Evolutionary conservation across 35 echinoderm and acorn worm genomes (phyloP).

Genomic region (Hemicentrotus pulcherrimus): DNA sequence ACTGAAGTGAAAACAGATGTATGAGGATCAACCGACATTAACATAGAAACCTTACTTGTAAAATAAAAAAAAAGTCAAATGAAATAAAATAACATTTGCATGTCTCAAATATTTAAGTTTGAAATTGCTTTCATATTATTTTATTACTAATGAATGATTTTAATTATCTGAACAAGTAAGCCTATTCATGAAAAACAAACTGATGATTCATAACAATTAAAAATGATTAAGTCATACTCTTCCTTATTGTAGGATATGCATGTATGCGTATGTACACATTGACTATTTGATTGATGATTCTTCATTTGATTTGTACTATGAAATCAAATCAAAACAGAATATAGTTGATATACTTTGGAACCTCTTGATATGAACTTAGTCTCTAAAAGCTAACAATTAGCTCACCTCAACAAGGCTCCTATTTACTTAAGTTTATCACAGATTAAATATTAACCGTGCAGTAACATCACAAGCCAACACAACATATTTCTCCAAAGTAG

Average conservation of each 20-base stretch:
- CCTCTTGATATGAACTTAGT: background rate
- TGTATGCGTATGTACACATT: background rate
- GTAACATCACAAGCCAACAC: background rate
- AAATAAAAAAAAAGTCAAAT: too few species aligned
- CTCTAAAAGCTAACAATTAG: background rate
- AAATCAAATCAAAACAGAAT: background rate
- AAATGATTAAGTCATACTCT: background rate
- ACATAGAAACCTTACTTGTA: too few species aligned
- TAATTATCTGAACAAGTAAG: background rate
- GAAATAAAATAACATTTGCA: too few species aligned
- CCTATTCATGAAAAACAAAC: background rate
- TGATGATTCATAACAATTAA: too few species aligned
- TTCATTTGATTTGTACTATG: too few species aligned
- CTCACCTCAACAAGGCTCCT: background rate
- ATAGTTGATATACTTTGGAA: background rate
- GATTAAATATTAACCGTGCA: background rate
- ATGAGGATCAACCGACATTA: too few species aligned
- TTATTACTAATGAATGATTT: background rate
- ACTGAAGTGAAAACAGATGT: too few species aligned
- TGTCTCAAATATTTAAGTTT: too few species aligned
- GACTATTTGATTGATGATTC: background rate
- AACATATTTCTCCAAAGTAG: background rate
- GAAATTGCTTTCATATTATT: background rate
- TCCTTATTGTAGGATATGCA: background rate
- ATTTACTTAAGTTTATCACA: background rate